phyloP scores from a whole-genome alignment of 1,140 invertebrate species.

The Temnothorax nylanderi region DNA sequence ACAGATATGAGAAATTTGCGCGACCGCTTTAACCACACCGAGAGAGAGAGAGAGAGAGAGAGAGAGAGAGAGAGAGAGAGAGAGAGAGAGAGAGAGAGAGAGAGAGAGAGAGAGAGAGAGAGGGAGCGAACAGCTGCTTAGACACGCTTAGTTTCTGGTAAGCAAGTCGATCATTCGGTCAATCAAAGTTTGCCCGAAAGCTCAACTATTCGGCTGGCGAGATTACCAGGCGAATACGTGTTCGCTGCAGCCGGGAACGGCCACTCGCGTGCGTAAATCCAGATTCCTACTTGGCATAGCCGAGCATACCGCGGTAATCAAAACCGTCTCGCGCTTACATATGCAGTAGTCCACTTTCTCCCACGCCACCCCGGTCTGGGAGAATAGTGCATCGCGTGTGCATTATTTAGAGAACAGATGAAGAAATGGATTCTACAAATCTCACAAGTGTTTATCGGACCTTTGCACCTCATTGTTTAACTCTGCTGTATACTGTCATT shows the following conservation, averaged over 20 bases:
- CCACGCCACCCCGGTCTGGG: neutral
- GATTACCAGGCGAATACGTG: constrained; percentile 44
- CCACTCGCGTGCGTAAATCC: constrained; percentile 55
- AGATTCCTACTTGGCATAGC: constrained; percentile 41
- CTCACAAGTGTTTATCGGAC: constrained; percentile 8
- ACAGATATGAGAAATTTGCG: constrained; percentile 26
- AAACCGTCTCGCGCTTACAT: constrained; percentile 47
- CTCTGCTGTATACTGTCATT: neutral
- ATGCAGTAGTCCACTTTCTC: constrained; percentile 37
- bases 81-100: neutral
- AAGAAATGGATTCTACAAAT: neutral
- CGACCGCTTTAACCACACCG: neutral
- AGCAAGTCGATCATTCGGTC: constrained; percentile 58
- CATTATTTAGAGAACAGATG: constrained; percentile 12
- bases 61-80: no score
- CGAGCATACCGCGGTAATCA: constrained; percentile 43
- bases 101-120: neutral
- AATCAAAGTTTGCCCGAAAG: constrained; percentile 55
- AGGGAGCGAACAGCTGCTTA: constrained; percentile 15
- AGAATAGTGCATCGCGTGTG: neutral
- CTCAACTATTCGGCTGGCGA: constrained; percentile 48
- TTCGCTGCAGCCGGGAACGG: constrained; percentile 8
- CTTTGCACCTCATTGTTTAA: neutral
- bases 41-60: neutral
- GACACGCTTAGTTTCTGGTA: constrained; percentile 31